These are phyloP conservation scores for Bos indicus DNA, from an alignment of 2,113 vertebrate species.

Conservation along the genomic window DNA sequence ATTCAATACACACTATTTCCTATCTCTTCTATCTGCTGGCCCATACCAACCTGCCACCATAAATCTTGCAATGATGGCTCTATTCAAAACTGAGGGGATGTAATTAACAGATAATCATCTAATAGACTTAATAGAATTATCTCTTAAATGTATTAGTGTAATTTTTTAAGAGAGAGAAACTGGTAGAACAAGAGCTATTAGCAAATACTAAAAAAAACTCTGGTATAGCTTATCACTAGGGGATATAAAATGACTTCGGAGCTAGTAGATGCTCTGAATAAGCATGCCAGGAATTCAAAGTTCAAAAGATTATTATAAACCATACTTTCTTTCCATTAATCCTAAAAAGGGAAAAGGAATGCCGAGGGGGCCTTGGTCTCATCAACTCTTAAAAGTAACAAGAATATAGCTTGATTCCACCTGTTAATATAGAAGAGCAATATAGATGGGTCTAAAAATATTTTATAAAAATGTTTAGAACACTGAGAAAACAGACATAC, in stretches of 20 bases:
- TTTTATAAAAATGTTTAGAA: neutral
- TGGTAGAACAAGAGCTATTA: neutral
- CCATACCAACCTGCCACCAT: neutral
- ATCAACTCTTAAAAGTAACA: slow-evolving; percentile 12
- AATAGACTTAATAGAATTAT: neutral
- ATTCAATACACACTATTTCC: neutral
- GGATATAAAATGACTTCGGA: slow-evolving; percentile 67
- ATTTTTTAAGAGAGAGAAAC: neutral
- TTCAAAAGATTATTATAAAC: slow-evolving; percentile 66
- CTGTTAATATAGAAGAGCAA: neutral
- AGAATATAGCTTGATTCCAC: neutral
- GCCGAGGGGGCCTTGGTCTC: neutral
- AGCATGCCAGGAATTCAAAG: slow-evolving; percentile 79
- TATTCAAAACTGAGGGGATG: neutral
- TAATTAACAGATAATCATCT: neutral
- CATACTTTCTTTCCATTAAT: neutral
- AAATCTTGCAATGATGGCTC: neutral
- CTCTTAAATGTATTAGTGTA: slow-evolving; percentile 3
- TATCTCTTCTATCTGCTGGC: neutral
- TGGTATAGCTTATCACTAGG: slow-evolving; percentile 54
- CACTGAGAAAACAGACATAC: neutral
- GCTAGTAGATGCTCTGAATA: slow-evolving; percentile 70
- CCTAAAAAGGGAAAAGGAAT: neutral
- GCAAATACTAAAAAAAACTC: slow-evolving; percentile 44
- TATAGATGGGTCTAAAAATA: neutral